Evolutionary conservation across 2,113 vertebrate species (phyloP).

Genomic region (Pagrus major): DNA sequence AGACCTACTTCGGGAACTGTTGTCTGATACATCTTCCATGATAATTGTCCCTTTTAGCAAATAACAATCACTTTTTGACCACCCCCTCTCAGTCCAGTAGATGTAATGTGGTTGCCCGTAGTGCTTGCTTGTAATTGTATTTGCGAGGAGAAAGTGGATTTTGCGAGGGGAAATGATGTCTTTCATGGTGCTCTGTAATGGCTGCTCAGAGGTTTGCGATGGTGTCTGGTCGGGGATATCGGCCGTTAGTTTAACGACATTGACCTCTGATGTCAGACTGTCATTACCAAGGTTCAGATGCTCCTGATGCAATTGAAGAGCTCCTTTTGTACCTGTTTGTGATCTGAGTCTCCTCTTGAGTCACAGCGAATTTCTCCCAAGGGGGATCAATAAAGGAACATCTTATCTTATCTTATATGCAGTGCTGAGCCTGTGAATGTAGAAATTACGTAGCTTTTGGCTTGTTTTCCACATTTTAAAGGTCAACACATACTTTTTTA

Average conservation of each 20-base stretch:
- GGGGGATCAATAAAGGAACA: too few species aligned
- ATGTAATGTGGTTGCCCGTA: conserved; percentile 45
- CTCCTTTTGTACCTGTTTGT: background rate
- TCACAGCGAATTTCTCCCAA: too few species aligned
- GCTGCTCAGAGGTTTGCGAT: conserved; percentile 50
- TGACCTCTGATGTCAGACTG: conserved; percentile 35
- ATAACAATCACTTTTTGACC: conserved; percentile 48
- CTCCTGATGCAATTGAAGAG: conserved; percentile 23
- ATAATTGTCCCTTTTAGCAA: conserved; percentile 33
- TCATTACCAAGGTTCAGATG: conserved; percentile 27
- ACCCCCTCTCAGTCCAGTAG: background rate
- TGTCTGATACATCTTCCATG: background rate
- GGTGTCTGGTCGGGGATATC: conserved; percentile 53
- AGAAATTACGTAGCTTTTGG: background rate
- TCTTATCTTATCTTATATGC: too few species aligned
- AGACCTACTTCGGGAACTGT: background rate
- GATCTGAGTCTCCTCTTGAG: background rate
- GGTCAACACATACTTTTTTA: background rate
- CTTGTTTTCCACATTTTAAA: background rate
- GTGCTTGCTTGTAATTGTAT: conserved; percentile 68
- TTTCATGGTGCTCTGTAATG: conserved; percentile 55
- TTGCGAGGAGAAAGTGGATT: conserved; percentile 74
- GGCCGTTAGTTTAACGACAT: conserved; percentile 7
- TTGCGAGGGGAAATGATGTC: conserved; percentile 77
- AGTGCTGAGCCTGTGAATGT: background rate